Evolutionary conservation across 2,888 invertebrate species (phyloP), one percentile per base, ranked within the genome.

Genomic region (Diadromus collaris): DNA sequence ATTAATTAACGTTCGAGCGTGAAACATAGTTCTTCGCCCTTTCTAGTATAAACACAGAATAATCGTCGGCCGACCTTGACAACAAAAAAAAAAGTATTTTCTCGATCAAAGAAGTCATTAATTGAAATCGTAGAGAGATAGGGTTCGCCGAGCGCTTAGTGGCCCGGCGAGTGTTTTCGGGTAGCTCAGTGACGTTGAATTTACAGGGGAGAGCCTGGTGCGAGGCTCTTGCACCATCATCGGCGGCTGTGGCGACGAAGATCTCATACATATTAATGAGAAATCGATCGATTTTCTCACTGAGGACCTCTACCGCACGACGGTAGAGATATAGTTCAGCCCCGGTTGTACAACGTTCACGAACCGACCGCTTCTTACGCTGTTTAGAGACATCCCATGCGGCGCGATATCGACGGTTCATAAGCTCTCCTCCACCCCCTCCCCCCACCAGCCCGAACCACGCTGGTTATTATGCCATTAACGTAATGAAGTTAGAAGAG

Each of bases 401-500:
- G 67, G 74, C 60, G 63, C 64, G 63, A 71, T 76, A 71, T 68
- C 34, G 70, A 32, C 60, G 58, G 65, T 51, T 56, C 71, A 71
- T 58, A 73, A 70, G 75, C 60, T 67, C 29, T 41, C 65, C 34
- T 48, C 56, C 27, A 51, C 61, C 54, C 10, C 19, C 0, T 10
- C 4, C 32, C 32, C 10, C 3, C 16, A 54, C 27, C 56, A 58
- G 46, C 60, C 44, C 73, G 64, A 69, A 70, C 71, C 84, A 85
- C 83, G 86, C 86, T 88, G 88, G 89, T 90, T 90, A 90, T 90
- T 90, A 89, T 89, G 88, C 89, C 88, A 90, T 90, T 90, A 90
- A 87, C 86, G 86, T 89, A 89, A 90, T 88, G 87, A 90, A 89
- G 88, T 90, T 90, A 85, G 85, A 83, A 83, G 83, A 82, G 81